Evolutionary conservation across 2,113 vertebrate species (phyloP), one percentile per base, ranked within the genome.

Genomic region (Entelurus aequoreus): DNA sequence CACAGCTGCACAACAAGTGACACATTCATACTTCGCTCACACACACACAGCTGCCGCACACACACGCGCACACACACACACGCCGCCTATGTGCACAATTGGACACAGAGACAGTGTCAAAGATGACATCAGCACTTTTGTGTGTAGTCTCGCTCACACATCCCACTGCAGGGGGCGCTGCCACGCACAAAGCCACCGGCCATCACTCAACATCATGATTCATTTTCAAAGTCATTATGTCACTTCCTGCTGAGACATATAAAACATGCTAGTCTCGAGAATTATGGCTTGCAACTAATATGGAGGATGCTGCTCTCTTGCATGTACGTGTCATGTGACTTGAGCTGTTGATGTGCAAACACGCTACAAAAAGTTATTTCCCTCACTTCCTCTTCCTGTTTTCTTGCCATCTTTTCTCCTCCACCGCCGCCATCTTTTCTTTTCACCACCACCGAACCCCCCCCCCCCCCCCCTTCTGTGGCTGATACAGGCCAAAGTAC

Each of bases 401-500:
- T 53, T 66, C 52, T 48, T 55, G 66, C 56, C 61, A 67, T 44
- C 65, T 77, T 19, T 69, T 63, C 56, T 48, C 69, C 51, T 73
- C 72, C 74, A 46, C 42, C 11, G 42, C 42, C 11, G 9, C n/a
- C 51, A 53, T 53, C n/a, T 52, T 16, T 21, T 16, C 51, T 19
- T 78, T 55, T 62, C 58, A 54, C 62, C 48, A 28, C 28, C 28
- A 28, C 28, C 28, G 28, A 28, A 19, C 15, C 67, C 57, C n/a
- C 3, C n/a, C 19, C 49, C 19, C 49, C 21, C 44, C 12, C 9
- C 21, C 8, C 44, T 21, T 15, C 6, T 36, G 10, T 68, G 50
- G 69, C 35, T 59, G 79, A 84, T 77, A 59, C 72, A 86, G 79
- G 80, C 79, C 82, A 73, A 77, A 78, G 75, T 77, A 85, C 84